Base-by-base conservation (phyloP, 2,888 invertebrate genomes). In the Parapristionchus giblindavisi region DNA sequence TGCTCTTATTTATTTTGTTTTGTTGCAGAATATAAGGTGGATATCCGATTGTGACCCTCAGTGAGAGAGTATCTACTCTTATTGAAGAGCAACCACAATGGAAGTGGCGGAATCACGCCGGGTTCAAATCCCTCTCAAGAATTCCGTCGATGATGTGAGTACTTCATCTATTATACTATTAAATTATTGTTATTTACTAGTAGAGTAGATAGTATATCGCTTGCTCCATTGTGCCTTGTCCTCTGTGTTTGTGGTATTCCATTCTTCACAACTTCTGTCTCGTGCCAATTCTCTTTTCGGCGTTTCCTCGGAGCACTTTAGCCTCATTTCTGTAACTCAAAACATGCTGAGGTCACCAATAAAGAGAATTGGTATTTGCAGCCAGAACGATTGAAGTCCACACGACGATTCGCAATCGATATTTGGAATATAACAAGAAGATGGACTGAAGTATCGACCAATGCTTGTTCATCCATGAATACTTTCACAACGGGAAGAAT, bases 391-490 rank as follows among this genome's bases (percentile, higher is more conserved):
- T 51, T 80, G 34, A 81, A 81, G 61, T 63, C 80, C 34, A 76
- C 81, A 1, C 77, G 78, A 24, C 78, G 81, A 11, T 80, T 83
- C 54, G 79, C 79, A 1, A 78, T 82, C 27, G 82, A 83, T 78
- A 80, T 82, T 14, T 83, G 81, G 81, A 83, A 83, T 75, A 73
- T 82, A 72, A 81, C 80, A 2, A 79, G 79, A 76, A 79, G 80
- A 56, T 83, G 83, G 83, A 76, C 56, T 11, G 76, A 76, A 4
- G 63, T 77, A 3, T 75, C 80, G n/a, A 61, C 66, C 24, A 77
- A 72, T 54, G 75, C 79, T 0, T 70, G 75, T 2, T 61, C 70
- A 14, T 40, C 52, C 24, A n/a, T 81, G 29, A 78, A 81, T 58
- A 58, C 52, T 11, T 58, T 83, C 14, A 54, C 78, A 1, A 80